These are phyloP conservation scores for Danio rerio DNA, from an alignment of 2,113 vertebrate genomes.

Conservation along the genomic window DNA sequence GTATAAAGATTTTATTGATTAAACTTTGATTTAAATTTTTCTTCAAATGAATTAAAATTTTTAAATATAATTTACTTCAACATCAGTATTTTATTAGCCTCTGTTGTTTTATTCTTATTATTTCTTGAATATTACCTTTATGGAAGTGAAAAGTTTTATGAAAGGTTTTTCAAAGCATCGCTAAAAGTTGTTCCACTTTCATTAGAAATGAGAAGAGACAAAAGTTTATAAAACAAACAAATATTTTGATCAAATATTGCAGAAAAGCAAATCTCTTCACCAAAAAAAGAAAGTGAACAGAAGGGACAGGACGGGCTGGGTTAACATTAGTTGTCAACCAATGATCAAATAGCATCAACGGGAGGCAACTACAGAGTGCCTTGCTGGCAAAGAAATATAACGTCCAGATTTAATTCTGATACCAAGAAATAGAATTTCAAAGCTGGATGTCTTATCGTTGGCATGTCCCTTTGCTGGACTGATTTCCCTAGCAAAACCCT, in stretches of 20 bases:
- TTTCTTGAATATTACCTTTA: too few species aligned
- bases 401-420: conserved; percentile 99
- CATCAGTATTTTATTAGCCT: too few species aligned
- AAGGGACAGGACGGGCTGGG: conserved; percentile 78
- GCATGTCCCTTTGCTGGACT: conserved; percentile 96
- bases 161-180: background rate
- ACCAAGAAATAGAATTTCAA: conserved; percentile 99
- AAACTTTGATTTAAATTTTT: too few species aligned
- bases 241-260: conserved; percentile 35
- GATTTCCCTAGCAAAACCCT: conserved; percentile 99
- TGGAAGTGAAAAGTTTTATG: too few species aligned
- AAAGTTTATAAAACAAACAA: background rate
- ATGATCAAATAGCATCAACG: conserved; percentile 86
- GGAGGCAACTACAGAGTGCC: conserved; percentile 85
- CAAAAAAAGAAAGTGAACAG: conserved; percentile 72
- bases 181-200: background rate
- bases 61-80: too few species aligned
- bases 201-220: background rate
- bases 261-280: conserved; percentile 60
- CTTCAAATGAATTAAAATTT: too few species aligned
- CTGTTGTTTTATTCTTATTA: too few species aligned
- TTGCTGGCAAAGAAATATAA: conserved; percentile 95
- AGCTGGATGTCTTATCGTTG: conserved; percentile 97
- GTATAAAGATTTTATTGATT: too few species aligned
- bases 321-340: conserved; percentile 93